Evolutionary conservation across 2,797 vertebrate species (phyloP).

Genomic region (Alca torda): DNA sequence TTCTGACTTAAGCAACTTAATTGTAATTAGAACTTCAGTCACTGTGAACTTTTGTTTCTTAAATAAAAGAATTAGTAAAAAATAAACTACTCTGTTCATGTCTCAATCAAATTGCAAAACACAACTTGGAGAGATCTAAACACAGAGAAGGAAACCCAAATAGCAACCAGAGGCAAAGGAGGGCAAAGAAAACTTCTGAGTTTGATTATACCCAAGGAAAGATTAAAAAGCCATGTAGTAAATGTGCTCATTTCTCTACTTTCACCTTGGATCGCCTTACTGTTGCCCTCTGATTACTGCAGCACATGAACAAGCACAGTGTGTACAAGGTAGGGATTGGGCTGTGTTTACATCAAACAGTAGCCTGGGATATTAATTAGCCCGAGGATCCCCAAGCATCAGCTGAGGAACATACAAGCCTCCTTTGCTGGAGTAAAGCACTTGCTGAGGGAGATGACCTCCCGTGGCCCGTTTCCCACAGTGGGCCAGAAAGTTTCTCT

Average conservation of each 20-base stretch:
- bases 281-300: not conserved
- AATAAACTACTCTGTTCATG: not conserved
- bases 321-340: not conserved
- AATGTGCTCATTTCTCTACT: not conserved
- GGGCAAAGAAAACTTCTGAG: not conserved
- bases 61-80: not conserved
- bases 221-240: not conserved
- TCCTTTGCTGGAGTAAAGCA: not conserved
- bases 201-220: not conserved
- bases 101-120: not conserved
- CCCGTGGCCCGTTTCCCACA: accelerated
- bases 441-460: not conserved
- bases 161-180: not conserved
- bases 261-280: not conserved
- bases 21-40: not conserved
- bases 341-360: not conserved
- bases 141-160: not conserved
- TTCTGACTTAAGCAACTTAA: not conserved
- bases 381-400: not conserved
- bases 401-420: not conserved
- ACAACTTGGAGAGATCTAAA: not conserved
- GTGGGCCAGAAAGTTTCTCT: not conserved
- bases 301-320: accelerated
- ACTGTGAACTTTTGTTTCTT: not conserved
- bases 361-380: not conserved